Conservation (phyloP, 2,113 vertebrate genomes). For the Genyomyrus donnyi region DNA sequence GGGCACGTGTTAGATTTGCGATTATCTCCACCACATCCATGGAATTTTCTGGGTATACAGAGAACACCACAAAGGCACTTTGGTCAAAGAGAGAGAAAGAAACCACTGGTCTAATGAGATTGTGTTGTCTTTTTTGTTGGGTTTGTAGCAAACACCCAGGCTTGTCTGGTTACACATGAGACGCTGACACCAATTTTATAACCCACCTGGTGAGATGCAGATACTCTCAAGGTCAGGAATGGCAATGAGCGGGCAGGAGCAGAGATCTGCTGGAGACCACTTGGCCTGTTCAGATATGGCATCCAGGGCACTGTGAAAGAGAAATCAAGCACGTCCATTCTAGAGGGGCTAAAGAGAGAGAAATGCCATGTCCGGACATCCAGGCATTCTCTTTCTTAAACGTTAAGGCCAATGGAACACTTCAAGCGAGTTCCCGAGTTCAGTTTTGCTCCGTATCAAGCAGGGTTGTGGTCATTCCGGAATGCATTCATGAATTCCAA, state of each 20-base stretch:
- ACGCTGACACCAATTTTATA: neutral
- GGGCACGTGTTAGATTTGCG: constrained; percentile 36
- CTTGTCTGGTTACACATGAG: neutral
- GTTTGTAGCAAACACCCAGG: neutral
- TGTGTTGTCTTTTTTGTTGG: neutral
- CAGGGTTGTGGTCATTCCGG: too few relatives aligned
- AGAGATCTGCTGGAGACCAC: constrained; percentile 61
- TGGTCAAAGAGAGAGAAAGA: neutral
- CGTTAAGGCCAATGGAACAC: neutral
- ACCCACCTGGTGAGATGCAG: constrained; percentile 63
- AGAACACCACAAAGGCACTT: neutral
- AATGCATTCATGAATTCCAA: neutral
- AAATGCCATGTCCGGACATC: neutral
- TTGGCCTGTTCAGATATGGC: constrained; percentile 36
- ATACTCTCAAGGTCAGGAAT: constrained; percentile 49
- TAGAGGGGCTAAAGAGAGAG: too few relatives aligned
- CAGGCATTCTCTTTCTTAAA: neutral
- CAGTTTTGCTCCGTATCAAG: neutral
- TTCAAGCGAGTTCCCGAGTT: neutral
- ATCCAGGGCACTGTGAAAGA: constrained; percentile 44
- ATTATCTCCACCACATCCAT: constrained; percentile 54
- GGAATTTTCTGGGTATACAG: constrained; percentile 46
- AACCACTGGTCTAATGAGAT: neutral
- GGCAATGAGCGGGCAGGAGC: neutral
- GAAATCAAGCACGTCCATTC: neutral